A percentile compares a stretch with the other conserved stretches of the same genome.
Evolutionary conservation across 2,113 vertebrate species (phyloP).

Genomic region (Pelodiscus sinensis): DNA sequence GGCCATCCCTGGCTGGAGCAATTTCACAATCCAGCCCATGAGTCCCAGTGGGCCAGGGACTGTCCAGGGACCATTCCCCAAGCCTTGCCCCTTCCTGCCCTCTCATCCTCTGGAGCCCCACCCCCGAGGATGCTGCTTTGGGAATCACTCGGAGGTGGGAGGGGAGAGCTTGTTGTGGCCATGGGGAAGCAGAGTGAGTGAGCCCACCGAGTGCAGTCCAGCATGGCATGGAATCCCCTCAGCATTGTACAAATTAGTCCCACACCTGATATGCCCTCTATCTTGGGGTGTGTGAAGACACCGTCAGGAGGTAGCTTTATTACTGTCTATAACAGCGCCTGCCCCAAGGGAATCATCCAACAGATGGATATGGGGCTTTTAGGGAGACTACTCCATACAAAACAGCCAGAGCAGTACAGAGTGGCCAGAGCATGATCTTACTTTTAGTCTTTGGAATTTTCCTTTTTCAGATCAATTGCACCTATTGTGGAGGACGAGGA

Average conservation of each 20-base stretch:
- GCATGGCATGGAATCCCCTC: background rate
- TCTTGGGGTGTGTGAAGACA: background rate
- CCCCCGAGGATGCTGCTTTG: too few species aligned
- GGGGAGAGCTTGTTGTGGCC: too few species aligned
- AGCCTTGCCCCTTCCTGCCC: too few species aligned
- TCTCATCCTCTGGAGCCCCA: too few species aligned
- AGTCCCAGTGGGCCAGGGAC: too few species aligned
- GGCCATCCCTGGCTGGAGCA: too few species aligned
- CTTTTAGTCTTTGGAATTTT: background rate
- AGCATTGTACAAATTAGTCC: background rate
- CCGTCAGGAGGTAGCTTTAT: background rate
- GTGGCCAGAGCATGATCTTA: background rate
- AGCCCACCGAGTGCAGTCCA: too few species aligned
- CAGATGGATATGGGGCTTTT: background rate
- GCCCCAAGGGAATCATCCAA: background rate
- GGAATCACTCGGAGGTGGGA: too few species aligned
- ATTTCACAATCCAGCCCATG: too few species aligned
- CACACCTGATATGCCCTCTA: background rate
- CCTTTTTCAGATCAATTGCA: constrained; percentile 8
- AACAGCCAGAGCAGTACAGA: background rate
- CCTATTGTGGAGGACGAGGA: background rate
- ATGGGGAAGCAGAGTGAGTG: too few species aligned
- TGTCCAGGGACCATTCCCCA: too few species aligned
- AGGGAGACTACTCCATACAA: background rate
- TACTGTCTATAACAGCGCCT: too few species aligned